phyloP scores from a whole-genome alignment of 2,888 invertebrate species.

The Megastigmus dorsalis region DNA sequence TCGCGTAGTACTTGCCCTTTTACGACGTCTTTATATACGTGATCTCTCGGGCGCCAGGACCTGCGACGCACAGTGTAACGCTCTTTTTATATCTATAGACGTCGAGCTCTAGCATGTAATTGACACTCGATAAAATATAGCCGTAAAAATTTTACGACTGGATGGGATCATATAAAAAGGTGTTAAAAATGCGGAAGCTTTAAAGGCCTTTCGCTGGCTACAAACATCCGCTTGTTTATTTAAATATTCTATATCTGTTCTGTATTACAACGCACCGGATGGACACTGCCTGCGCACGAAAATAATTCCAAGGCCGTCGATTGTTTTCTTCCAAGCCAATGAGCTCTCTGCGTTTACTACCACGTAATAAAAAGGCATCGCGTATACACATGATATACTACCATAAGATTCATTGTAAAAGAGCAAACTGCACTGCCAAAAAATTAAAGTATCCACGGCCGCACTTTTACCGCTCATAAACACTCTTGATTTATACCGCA shows the following conservation, averaged over 20 bases:
- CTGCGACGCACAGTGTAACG: neutral
- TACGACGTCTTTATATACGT: slow-evolving; percentile 16
- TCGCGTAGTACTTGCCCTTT: neutral
- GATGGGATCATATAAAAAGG: slow-evolving; percentile 11
- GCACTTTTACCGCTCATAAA: too few species aligned
- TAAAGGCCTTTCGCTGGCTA: neutral
- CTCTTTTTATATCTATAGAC: slow-evolving; percentile 5
- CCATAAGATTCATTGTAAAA: too few species aligned
- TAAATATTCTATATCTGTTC: neutral
- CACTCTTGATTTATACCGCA: too few species aligned
- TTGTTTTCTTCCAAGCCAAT: too few species aligned
- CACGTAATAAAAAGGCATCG: too few species aligned
- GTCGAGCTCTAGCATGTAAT: slow-evolving; percentile 14
- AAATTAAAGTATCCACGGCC: too few species aligned
- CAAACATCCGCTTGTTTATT: neutral
- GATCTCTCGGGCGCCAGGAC: neutral
- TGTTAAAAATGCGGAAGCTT: slow-evolving; percentile 10
- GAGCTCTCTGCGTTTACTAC: too few species aligned
- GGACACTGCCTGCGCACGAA: too few species aligned
- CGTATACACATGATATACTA: too few species aligned
- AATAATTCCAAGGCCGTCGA: too few species aligned
- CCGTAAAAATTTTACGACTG: slow-evolving; percentile 29
- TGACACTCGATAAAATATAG: slow-evolving; percentile 45
- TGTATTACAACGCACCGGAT: too few species aligned
- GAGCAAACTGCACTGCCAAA: too few species aligned